A percentile compares a stretch with the other conserved stretches of the same genome.
Evolutionary conservation across 1,140 invertebrate species (phyloP).

Genomic region (Sitobion miscanthi): DNA sequence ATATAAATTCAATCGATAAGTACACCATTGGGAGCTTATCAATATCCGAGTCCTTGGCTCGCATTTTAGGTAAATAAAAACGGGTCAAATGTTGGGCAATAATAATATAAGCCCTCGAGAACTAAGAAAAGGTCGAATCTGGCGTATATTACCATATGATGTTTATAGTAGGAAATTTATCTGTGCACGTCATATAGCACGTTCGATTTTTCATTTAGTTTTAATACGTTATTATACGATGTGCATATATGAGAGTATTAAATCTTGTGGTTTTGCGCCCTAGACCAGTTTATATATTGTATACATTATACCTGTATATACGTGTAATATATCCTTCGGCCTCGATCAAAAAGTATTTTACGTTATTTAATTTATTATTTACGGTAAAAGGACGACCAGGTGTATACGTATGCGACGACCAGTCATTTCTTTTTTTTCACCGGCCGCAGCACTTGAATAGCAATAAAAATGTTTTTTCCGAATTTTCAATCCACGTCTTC

Average conservation of each 20-base stretch:
- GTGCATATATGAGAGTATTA: slow-evolving; percentile 18
- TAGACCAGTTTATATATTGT: slow-evolving; percentile 2
- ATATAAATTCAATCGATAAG: neutral
- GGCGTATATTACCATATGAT: neutral
- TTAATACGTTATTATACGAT: slow-evolving; percentile 29
- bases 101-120: slow-evolving; percentile 45
- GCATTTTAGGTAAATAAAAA: slow-evolving; percentile 24
- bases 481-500: neutral
- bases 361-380: slow-evolving; percentile 35
- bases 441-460: too few species aligned
- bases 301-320: neutral
- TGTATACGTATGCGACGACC: neutral
- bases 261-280: slow-evolving; percentile 43
- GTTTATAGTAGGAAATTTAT: slow-evolving; percentile 18
- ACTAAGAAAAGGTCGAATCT: slow-evolving; percentile 29
- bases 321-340: slow-evolving; percentile 23
- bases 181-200: neutral
- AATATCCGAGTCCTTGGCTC: slow-evolving; percentile 17
- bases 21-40: neutral
- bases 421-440: slow-evolving; percentile 13
- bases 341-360: slow-evolving; percentile 10
- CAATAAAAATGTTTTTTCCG: slow-evolving; percentile 25
- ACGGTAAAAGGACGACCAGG: neutral
- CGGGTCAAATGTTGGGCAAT: slow-evolving; percentile 46
- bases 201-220: slow-evolving; percentile 47